Percentiles rank a stretch among this genome's conserved stretches.
These are phyloP conservation scores for Delia radicum DNA, from an alignment of 1,140 invertebrate species.

Conservation along the genomic window DNA sequence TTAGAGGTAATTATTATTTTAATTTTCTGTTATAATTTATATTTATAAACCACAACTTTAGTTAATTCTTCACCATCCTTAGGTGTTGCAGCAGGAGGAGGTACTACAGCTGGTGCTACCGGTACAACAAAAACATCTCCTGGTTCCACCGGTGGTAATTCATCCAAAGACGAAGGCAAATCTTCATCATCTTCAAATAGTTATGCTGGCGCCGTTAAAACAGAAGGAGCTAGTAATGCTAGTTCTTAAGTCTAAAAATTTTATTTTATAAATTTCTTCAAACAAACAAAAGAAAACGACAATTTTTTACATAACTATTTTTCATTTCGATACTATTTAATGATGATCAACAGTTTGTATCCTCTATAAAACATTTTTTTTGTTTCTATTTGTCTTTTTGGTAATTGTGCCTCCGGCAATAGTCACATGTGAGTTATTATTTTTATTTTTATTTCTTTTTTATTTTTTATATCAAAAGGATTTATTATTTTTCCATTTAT, in stretches of 20 bases:
- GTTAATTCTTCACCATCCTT: constrained; percentile 14
- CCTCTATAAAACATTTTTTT: not conserved
- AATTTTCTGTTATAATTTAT: not conserved
- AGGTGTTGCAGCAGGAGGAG: constrained; percentile 1
- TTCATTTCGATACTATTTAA: not conserved
- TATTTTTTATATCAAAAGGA: not conserved
- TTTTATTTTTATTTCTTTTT: not conserved
- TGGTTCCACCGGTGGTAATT: not conserved
- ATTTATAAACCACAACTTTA: not conserved
- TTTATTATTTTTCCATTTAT: not conserved
- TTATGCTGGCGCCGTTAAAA: not conserved
- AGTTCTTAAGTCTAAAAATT: not conserved
- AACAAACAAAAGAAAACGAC: not conserved
- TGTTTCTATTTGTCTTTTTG: not conserved
- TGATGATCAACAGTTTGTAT: too few relatives aligned
- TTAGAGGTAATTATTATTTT: constrained; percentile 42
- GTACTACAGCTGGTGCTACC: not conserved
- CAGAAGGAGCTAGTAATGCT: not conserved
- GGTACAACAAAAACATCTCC: not conserved
- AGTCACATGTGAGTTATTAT: not conserved
- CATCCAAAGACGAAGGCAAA: not conserved
- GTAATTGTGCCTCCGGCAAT: not conserved
- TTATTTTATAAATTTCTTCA: not conserved
- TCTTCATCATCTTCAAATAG: constrained; percentile 6
- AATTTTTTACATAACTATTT: not conserved